Conservation (phyloP, 2,888 invertebrate species). For the Nomada lathburiana region DNA sequence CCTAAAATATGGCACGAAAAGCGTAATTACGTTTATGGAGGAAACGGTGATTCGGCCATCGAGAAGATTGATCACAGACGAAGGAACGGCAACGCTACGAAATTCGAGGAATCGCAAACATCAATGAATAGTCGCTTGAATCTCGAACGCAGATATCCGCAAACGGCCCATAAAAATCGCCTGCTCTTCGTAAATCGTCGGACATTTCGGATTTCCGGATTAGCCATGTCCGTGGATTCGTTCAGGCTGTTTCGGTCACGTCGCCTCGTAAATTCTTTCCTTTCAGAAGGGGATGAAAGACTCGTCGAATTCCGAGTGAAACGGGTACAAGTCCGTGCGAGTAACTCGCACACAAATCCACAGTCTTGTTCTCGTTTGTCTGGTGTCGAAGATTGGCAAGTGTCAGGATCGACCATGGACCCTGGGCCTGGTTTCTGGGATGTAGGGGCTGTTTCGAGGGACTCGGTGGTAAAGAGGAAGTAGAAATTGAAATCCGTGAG, state of each 20-base stretch:
- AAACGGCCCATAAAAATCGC: conserved; percentile 58
- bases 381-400: not conserved
- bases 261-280: conserved; percentile 36
- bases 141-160: conserved; percentile 39
- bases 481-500: not conserved
- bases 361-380: conserved; percentile 7
- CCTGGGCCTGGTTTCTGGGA: not conserved
- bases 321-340: not conserved
- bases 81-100: not conserved
- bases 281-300: conserved; percentile 16
- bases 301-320: conserved; percentile 17
- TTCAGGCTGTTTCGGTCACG: conserved; percentile 41
- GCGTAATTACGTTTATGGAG: conserved; percentile 3
- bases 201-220: conserved; percentile 68
- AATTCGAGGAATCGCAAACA: not conserved
- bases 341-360: not conserved
- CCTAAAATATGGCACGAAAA: too few species aligned
- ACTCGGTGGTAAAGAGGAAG: too few species aligned
- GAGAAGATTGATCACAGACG: not conserved
- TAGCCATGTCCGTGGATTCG: conserved; percentile 52
- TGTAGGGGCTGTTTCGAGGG: not conserved
- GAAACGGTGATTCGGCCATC: not conserved
- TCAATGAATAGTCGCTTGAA: conserved; percentile 31
- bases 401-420: conserved; percentile 3
- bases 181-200: conserved; percentile 46